Evolutionary conservation across 2,797 vertebrate genomes (phyloP).

Genomic region (Eleutherodactylus coqui): DNA sequence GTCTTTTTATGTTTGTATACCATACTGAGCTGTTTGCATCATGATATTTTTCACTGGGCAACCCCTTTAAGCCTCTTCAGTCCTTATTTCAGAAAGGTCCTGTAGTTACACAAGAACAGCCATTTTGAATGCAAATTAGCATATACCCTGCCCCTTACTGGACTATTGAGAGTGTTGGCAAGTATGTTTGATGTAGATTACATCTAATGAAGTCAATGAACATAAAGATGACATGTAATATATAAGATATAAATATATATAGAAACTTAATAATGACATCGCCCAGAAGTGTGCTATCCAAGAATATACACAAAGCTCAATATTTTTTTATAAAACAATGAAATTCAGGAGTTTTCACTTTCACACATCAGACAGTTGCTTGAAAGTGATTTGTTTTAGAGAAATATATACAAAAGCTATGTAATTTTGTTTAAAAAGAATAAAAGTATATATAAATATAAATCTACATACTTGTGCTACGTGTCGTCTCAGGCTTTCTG

Average conservation of each 20-base stretch:
- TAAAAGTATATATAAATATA: not conserved
- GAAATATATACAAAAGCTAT: conserved; percentile 41
- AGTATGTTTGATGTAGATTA: not conserved
- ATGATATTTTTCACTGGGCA: too few species aligned
- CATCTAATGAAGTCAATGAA: not conserved
- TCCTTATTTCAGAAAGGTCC: not conserved
- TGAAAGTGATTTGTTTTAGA: conserved; percentile 48
- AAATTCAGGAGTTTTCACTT: conserved; percentile 40
- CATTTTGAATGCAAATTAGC: not conserved
- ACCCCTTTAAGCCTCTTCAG: not conserved
- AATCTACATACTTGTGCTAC: conserved; percentile 1
- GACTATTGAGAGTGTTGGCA: not conserved
- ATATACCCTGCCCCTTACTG: not conserved
- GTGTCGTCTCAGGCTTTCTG: conserved; percentile 54
- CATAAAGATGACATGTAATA: not conserved
- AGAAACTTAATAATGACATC: not conserved
- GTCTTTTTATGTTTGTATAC: too few species aligned
- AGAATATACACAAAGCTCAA: conserved; percentile 28
- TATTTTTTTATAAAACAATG: conserved; percentile 47
- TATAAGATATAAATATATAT: conserved; percentile 9
- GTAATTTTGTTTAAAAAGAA: conserved; percentile 32
- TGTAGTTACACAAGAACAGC: not conserved
- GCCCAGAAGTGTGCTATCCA: not conserved
- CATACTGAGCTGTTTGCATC: too few species aligned
- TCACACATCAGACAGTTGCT: conserved; percentile 32